A percentile compares a stretch with the other conserved stretches of the same genome.
phyloP scores from a whole-genome alignment of 1,140 invertebrate species.

The Contarinia nasturtii region DNA sequence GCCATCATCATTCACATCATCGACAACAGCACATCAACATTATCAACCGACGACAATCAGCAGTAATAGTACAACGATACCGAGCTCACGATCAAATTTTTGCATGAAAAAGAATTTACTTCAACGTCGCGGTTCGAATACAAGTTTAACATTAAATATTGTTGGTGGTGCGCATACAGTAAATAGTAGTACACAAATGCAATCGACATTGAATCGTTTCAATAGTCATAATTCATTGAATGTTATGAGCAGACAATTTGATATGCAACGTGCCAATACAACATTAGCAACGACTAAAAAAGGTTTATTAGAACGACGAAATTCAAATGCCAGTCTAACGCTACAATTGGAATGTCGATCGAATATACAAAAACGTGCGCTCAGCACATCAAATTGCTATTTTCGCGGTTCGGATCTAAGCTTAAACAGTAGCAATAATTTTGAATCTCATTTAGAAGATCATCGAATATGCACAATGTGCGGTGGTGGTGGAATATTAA shows the following conservation, averaged over 20 bases:
- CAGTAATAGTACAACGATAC: too few relatives aligned
- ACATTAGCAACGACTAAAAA: conserved; percentile 27
- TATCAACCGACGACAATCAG: background rate
- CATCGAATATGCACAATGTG: background rate
- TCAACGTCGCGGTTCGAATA: conserved; percentile 72
- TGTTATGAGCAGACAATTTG: conserved; percentile 3
- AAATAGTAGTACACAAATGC: background rate
- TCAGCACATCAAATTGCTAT: conserved; percentile 29
- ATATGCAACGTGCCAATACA: background rate
- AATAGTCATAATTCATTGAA: conserved; percentile 30
- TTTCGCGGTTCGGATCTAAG: conserved; percentile 25
- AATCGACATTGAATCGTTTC: conserved; percentile 29
- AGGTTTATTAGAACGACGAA: conserved; percentile 52
- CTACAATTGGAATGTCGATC: conserved; percentile 31
- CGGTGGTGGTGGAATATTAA: background rate
- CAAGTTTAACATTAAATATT: conserved; percentile 54
- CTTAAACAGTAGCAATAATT: conserved; percentile 27
- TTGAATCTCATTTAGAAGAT: conserved; percentile 14
- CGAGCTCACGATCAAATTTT: too few relatives aligned
- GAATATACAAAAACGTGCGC: conserved; percentile 26
- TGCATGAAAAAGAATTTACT: conserved; percentile 43
- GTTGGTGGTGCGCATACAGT: conserved; percentile 11
- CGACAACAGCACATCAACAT: background rate
- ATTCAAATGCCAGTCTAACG: conserved; percentile 73
- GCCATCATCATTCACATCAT: too few relatives aligned